Evolutionary conservation across 1,140 invertebrate genomes (phyloP).

Genomic region (Dreissena rostriformis): DNA sequence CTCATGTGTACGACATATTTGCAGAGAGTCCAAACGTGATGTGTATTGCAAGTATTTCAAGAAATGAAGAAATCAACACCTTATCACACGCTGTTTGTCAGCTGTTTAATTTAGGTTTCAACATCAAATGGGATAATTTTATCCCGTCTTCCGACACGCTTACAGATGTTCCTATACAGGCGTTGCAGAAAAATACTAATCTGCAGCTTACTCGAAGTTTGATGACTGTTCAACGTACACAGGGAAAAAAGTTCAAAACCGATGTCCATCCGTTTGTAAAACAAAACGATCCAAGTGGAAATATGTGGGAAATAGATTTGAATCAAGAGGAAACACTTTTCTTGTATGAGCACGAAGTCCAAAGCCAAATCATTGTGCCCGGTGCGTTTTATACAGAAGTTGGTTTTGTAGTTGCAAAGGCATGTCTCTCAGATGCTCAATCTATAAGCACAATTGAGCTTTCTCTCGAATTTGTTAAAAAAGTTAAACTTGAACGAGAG

Average conservation of each 20-base stretch:
- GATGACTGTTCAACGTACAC: no score
- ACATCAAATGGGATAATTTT: slow-evolving; percentile 52
- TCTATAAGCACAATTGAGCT: background rate
- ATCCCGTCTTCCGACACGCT: background rate
- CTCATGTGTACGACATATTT: slow-evolving; percentile 51
- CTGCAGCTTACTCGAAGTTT: no score
- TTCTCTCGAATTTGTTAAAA: slow-evolving; percentile 37
- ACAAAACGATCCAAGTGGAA: background rate
- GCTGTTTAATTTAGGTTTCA: slow-evolving; percentile 55
- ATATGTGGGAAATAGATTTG: slow-evolving; percentile 13
- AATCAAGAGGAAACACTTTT: slow-evolving; percentile 28
- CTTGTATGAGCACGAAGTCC: slow-evolving; percentile 51
- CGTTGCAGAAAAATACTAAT: slow-evolving; percentile 1
- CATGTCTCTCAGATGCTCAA: background rate
- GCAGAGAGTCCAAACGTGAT: slow-evolving; percentile 3
- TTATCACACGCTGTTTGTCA: slow-evolving; percentile 33
- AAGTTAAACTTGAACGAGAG: slow-evolving; percentile 2
- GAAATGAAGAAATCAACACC: slow-evolving; percentile 22
- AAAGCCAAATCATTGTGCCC: slow-evolving; percentile 25
- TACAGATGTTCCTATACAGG: slow-evolving; percentile 17
- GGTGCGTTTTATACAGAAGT: slow-evolving; percentile 49
- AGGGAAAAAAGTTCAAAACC: no score
- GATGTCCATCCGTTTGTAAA: no score
- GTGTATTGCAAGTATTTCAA: slow-evolving; percentile 44
- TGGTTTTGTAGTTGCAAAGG: slow-evolving; percentile 41